Conservation (phyloP, 2,888 invertebrate species). For the Stramonita haemastoma region DNA sequence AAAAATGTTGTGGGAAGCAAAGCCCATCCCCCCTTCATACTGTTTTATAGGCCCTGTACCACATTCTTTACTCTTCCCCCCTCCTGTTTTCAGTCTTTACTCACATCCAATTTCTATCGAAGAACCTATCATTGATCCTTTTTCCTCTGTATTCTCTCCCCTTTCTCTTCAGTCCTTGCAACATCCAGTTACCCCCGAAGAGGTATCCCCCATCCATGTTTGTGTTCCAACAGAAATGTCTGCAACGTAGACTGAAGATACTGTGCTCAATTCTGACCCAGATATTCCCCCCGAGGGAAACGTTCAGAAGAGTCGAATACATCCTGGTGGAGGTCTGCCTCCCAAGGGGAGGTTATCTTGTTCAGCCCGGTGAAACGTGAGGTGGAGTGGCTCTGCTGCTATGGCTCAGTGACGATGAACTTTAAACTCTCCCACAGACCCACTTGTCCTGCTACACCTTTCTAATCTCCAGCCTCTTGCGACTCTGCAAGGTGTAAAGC, state of each 20-base stretch:
- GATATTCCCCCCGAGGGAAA: background rate
- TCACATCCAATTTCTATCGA: background rate
- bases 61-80: background rate
- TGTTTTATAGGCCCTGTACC: too few relatives aligned
- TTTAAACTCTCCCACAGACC: background rate
- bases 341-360: background rate
- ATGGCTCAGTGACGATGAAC: slow-evolving; percentile 7
- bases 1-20: background rate
- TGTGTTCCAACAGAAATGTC: background rate
- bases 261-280: background rate
- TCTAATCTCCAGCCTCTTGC: slow-evolving; percentile 71
- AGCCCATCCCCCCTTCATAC: background rate
- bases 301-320: background rate
- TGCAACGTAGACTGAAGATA: background rate
- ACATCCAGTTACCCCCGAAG: background rate
- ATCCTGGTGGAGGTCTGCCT: background rate
- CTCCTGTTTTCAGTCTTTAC: background rate
- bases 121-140: background rate
- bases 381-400: slow-evolving; percentile 22
- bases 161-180: background rate
- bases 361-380: background rate
- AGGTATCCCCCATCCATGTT: too few relatives aligned
- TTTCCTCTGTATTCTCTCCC: background rate
- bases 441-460: slow-evolving; percentile 57
- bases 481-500: slow-evolving; percentile 66